Percentiles rank a stretch among this genome's conserved stretches.
Evolutionary conservation across 2,888 invertebrate genomes (phyloP).

Genomic region (Xestia rhomboidea): DNA sequence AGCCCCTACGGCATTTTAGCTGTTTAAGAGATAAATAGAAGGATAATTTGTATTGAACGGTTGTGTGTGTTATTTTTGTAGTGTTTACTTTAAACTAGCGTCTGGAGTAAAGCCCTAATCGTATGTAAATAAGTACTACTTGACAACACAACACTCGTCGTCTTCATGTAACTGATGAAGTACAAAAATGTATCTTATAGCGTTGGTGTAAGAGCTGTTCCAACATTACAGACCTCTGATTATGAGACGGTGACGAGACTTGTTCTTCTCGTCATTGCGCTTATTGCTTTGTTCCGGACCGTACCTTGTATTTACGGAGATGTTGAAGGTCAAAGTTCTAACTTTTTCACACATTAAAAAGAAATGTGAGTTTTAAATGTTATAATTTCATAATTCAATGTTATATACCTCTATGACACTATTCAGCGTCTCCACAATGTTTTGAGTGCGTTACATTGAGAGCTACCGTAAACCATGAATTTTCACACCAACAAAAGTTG

Average conservation of each 20-base stretch:
- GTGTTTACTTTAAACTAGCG: constrained; percentile 7
- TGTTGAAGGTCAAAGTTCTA: neutral
- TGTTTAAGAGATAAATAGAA: neutral
- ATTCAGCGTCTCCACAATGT: no score
- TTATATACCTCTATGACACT: no score
- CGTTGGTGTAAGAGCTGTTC: neutral
- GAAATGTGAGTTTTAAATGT: no score
- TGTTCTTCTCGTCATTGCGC: neutral
- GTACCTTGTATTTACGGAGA: neutral
- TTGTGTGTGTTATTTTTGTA: neutral
- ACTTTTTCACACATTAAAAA: no score
- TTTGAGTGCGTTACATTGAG: no score
- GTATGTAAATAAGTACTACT: constrained; percentile 12
- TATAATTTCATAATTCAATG: no score
- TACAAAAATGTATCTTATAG: constrained; percentile 65
- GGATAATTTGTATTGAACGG: neutral
- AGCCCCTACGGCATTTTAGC: constrained; percentile 4
- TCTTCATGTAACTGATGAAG: constrained; percentile 66
- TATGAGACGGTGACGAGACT: neutral
- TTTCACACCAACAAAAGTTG: neutral
- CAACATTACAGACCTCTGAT: neutral
- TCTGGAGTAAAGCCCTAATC: neutral
- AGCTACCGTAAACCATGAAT: no score
- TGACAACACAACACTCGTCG: constrained; percentile 26
- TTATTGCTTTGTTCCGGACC: neutral